Evolutionary conservation across 2,113 vertebrate genomes (phyloP), one percentile per base, ranked within the genome.

Genomic region (Cheirogaleus medius): DNA sequence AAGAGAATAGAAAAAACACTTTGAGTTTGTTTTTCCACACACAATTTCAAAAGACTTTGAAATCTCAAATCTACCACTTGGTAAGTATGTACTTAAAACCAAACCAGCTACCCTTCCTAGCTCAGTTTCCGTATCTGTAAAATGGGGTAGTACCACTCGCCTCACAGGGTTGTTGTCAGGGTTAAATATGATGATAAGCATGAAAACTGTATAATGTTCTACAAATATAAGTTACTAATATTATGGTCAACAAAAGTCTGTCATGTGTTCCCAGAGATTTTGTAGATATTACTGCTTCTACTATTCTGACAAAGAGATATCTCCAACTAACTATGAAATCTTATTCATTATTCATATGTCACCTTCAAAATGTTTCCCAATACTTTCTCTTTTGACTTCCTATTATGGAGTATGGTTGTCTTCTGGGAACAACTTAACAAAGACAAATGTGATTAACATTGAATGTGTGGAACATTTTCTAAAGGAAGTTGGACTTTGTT

Each of bases 401-500:
- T 92, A 0, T 83, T 93, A 71, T 69, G 25, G 12, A 68, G 17
- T 20, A 69, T 34, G 63, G 23, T 3, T 92, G 34, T 97, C 96
- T 86, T 90, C 80, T 69, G 96, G 80, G 27, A 95, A 85, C 20
- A 83, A 63, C 60, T 74, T 74, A 74, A 64, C 32, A 73, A 80
- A 88, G 54, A 54, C n/a, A 95, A 42, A 77, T 54, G 32, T 71
- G 44, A 87, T 91, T 91, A 77, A 78, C 25, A 54, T 18, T 86
- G 88, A 95, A 58, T 64, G 74, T 39, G 23, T 20, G 17, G 54
- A 92, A 77, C 18, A 9, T 78, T 88, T 92, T 84, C 89, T 71
- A 25, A 88, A 77, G 27, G 56, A 92, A 95, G 34, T 63, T 54
- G 94, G 64, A 95, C 32, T 91, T 97, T 83, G 63, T 29, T 97